Evolutionary conservation across 1,140 invertebrate species (phyloP).

Genomic region (Gryon sp.): DNA sequence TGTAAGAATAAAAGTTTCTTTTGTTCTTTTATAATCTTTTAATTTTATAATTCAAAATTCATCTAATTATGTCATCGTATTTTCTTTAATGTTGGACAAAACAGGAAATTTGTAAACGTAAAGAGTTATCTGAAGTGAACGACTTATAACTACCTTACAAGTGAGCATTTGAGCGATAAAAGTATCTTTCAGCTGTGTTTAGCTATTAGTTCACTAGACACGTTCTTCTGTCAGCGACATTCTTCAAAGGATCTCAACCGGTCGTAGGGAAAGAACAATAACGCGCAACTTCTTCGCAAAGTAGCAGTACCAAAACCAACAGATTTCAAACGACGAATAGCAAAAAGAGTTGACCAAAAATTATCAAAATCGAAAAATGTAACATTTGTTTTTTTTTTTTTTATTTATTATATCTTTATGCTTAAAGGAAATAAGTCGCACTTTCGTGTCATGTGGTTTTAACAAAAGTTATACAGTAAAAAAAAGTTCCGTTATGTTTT

Average conservation of each 20-base stretch:
- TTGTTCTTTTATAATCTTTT: background rate
- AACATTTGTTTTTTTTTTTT: too few species aligned
- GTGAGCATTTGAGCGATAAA: constrained; percentile 39
- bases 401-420: too few species aligned
- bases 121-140: constrained; percentile 18
- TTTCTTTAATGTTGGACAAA: constrained; percentile 20
- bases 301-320: background rate
- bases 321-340: background rate
- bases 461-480: too few species aligned
- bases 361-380: constrained; percentile 8
- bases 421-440: too few species aligned
- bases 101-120: constrained; percentile 40
- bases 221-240: constrained; percentile 50
- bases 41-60: background rate
- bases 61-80: background rate
- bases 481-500: too few species aligned
- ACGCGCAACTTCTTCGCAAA: constrained; percentile 21
- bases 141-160: constrained; percentile 40
- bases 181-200: constrained; percentile 40
- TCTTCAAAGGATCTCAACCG: constrained; percentile 59
- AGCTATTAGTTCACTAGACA: constrained; percentile 43
- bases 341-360: too few species aligned
- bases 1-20: too few species aligned
- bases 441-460: too few species aligned
- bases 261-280: constrained; percentile 58